Evolutionary conservation across 2,113 vertebrate genomes (phyloP).

Genomic region (Cololabis saira): DNA sequence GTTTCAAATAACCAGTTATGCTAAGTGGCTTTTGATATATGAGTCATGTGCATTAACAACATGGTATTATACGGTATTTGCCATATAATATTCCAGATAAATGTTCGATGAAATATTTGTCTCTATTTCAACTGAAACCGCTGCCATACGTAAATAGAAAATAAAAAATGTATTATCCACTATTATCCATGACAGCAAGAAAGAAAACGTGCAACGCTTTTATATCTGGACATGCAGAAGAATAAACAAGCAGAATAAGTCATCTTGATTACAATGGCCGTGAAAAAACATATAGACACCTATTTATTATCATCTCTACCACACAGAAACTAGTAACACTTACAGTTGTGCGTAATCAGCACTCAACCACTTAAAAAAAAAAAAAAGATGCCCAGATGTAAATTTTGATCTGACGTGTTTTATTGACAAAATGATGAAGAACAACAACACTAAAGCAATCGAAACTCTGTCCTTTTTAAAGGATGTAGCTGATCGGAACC

Average conservation of each 20-base stretch:
- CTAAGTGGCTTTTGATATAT: conserved; percentile 4
- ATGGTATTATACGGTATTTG: not conserved
- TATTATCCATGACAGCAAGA: not conserved
- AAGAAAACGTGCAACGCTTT: not conserved
- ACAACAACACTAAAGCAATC: too few relatives aligned
- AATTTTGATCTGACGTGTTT: too few relatives aligned
- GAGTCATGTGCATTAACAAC: not conserved
- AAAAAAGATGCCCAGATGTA: too few relatives aligned
- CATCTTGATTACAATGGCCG: not conserved
- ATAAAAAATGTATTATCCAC: not conserved
- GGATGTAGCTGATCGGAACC: too few relatives aligned
- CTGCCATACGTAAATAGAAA: not conserved
- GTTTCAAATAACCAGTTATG: conserved; percentile 1
- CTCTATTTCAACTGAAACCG: not conserved
- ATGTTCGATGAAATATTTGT: conserved; percentile 1
- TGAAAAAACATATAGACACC: too few relatives aligned
- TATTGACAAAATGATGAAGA: too few relatives aligned
- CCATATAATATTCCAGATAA: not conserved
- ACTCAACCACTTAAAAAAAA: too few relatives aligned
- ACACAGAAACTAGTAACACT: too few relatives aligned
- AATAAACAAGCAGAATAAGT: not conserved
- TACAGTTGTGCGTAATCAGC: too few relatives aligned
- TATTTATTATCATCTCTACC: too few relatives aligned
- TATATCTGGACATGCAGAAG: not conserved
- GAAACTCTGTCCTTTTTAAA: too few relatives aligned